Evolutionary conservation across 2,888 invertebrate genomes (phyloP).

Genomic region (Gasteruption jaculator): DNA sequence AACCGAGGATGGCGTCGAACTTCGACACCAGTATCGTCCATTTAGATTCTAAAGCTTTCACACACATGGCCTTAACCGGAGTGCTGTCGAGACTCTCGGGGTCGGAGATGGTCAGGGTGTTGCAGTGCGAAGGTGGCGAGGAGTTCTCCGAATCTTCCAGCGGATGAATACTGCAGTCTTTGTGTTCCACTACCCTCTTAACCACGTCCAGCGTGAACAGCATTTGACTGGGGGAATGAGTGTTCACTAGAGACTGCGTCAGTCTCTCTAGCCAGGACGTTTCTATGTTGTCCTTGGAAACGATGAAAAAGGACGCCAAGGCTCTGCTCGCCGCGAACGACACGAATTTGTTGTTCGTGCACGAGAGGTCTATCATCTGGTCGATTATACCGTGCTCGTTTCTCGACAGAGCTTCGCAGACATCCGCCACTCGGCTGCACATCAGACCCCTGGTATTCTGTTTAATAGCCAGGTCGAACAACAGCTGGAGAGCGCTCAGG

Average conservation of each 20-base stretch:
- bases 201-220: constrained; percentile 81
- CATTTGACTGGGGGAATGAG: constrained; percentile 62
- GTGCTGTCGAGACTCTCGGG: constrained; percentile 83
- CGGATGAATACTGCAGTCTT: constrained; percentile 73
- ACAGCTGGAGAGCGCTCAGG: constrained; percentile 75
- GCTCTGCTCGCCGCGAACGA: constrained; percentile 77
- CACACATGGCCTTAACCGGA: constrained; percentile 79
- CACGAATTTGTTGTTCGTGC: constrained; percentile 74
- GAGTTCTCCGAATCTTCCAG: constrained; percentile 60
- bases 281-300: constrained; percentile 77
- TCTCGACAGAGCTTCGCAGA: constrained; percentile 73
- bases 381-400: constrained; percentile 82
- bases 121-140: constrained; percentile 52
- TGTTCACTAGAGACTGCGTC: constrained; percentile 64
- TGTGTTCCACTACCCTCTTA: constrained; percentile 84
- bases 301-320: constrained; percentile 76
- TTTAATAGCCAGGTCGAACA: constrained; percentile 80
- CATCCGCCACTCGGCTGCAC: constrained; percentile 74
- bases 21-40: constrained; percentile 73
- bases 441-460: constrained; percentile 79
- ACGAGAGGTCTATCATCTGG: constrained; percentile 75
- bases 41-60: constrained; percentile 77
- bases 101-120: constrained; percentile 65
- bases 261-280: constrained; percentile 76
- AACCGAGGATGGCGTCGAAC: constrained; percentile 53